These are phyloP conservation scores for Mycalesis mineus DNA, from an alignment of 2,888 invertebrate species.

Conservation along the genomic window DNA sequence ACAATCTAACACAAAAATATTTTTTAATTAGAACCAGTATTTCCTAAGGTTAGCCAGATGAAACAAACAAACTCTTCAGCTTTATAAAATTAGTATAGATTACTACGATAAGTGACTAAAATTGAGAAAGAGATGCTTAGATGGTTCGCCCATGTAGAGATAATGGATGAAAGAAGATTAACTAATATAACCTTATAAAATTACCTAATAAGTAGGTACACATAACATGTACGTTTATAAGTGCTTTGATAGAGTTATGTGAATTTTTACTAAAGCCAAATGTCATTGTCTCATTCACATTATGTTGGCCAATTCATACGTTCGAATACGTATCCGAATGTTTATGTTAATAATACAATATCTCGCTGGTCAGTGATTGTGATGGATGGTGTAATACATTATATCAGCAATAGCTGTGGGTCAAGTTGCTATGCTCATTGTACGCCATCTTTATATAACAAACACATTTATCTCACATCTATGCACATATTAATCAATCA, in stretches of 20 bases:
- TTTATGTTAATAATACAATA: not conserved
- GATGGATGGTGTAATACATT: not conserved
- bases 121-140: too few relatives aligned
- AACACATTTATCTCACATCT: too few relatives aligned
- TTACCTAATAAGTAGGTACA: not conserved
- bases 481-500: too few relatives aligned
- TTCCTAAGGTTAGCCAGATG: too few relatives aligned
- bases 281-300: not conserved
- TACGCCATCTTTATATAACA: too few relatives aligned
- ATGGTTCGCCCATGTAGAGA: too few relatives aligned
- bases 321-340: not conserved
- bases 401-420: not conserved
- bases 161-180: too few relatives aligned
- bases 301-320: not conserved
- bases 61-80: too few relatives aligned
- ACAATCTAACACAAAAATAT: too few relatives aligned
- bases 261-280: not conserved
- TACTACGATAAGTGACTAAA: too few relatives aligned
- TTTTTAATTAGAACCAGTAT: too few relatives aligned
- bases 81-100: too few relatives aligned
- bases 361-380: not conserved
- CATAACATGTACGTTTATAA: not conserved
- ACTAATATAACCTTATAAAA: not conserved
- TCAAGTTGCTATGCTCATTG: not conserved
- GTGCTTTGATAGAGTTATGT: constrained; percentile 5